Percentiles rank a stretch among this genome's conserved stretches.
Evolutionary conservation across 1,140 invertebrate species (phyloP).

Genomic region (Pteromalus puparum): DNA sequence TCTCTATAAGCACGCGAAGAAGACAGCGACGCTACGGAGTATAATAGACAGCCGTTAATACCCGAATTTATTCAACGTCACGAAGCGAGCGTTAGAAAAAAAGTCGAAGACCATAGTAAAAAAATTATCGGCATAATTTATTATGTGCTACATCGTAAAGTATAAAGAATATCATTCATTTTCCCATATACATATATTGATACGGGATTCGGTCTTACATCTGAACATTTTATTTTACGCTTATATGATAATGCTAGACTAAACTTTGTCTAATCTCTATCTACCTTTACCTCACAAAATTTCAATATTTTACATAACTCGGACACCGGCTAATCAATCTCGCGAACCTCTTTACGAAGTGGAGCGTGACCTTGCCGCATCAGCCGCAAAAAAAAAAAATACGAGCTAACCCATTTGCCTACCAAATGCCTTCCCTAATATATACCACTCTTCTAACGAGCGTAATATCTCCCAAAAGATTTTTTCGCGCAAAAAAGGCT

Average conservation of each 20-base stretch:
- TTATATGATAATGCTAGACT: background rate
- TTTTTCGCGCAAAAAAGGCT: no score
- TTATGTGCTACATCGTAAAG: background rate
- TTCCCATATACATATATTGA: no score
- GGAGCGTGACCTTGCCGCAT: constrained; percentile 1
- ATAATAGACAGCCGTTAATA: background rate
- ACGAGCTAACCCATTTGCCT: constrained; percentile 4
- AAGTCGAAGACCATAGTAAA: background rate
- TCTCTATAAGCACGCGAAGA: background rate
- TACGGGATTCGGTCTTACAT: background rate
- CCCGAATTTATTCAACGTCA: background rate
- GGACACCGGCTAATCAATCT: background rate
- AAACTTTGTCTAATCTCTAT: background rate
- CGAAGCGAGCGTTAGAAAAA: background rate
- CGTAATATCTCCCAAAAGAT: no score
- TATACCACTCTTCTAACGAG: background rate
- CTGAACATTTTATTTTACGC: constrained; percentile 16
- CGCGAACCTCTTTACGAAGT: background rate
- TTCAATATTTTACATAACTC: constrained; percentile 31
- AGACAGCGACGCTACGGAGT: no score
- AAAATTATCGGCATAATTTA: constrained; percentile 25
- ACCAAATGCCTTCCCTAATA: background rate
- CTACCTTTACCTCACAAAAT: background rate
- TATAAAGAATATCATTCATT: constrained; percentile 24
- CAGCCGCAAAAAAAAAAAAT: background rate